Evolutionary conservation across 2,113 vertebrate species (phyloP), one percentile per base, ranked within the genome.

Genomic region (Psittacus erithacus): DNA sequence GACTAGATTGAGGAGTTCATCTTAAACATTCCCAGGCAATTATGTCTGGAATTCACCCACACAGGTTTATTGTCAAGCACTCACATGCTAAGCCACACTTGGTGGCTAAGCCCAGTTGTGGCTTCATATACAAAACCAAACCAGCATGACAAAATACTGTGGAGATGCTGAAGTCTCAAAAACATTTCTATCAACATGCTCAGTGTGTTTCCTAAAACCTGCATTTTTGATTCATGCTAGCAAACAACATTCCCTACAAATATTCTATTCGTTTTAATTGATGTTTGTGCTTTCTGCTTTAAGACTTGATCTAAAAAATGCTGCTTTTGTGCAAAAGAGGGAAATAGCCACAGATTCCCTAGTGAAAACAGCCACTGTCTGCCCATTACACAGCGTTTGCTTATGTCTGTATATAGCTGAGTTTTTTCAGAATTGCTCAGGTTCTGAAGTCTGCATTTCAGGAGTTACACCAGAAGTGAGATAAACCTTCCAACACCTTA

Each of bases 281-380:
- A 74, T 13, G 7, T 20, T 67, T 44, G 28, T 33, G 13, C 59
- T 88, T 90, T 2, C 3, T 19, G 1, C 13, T 78, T 85, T 90
- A 70, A 20, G 9, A 64, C 27, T 92, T 60, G 28, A 82, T 47
- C 88, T 60, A 79, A 90, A 94, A 94, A 88, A 55, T 64, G 35
- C 57, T 67, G 49, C 28, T 81, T 90, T n/a, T 50, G 28, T 68
- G 64, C 41, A 63, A 38, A 79, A 70, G 15, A 92, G 11, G 29
- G 25, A 88, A 83, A 74, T 12, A 77, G 80, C 35, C 53, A 74
- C 57, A 91, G 80, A 86, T 60, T 44, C 31, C 59, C 38, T 46
- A 23, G 18, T n/a, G 49, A 78, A 80, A 86, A 2, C 17, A 84
- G 64, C 7, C 38, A 44, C 41, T 59, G 33, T 35, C 22, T 67